Percentiles rank a stretch among this genome's conserved stretches.
These are phyloP conservation scores for Stenodema calcarata DNA, from an alignment of 2,888 invertebrate genomes.

Conservation along the genomic window DNA sequence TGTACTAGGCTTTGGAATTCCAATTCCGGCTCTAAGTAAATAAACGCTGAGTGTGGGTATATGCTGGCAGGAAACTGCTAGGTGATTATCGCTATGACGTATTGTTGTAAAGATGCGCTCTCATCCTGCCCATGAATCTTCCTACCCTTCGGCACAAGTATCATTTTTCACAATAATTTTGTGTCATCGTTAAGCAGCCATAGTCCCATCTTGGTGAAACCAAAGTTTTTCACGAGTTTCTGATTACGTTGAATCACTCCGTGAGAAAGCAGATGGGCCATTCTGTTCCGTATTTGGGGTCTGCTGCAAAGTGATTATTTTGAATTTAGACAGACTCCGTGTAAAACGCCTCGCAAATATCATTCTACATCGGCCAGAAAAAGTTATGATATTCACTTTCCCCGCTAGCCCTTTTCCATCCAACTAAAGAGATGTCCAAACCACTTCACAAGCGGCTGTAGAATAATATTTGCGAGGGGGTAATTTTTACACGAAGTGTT, in stretches of 20 bases:
- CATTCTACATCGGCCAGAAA: too few relatives aligned
- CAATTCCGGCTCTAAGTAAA: constrained; percentile 36
- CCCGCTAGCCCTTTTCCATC: too few relatives aligned
- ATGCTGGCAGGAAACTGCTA: constrained; percentile 2
- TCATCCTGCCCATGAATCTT: constrained; percentile 19
- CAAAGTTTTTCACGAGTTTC: not conserved
- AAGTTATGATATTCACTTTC: too few relatives aligned
- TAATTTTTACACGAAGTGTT: too few relatives aligned
- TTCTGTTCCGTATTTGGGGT: not conserved
- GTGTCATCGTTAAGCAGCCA: not conserved
- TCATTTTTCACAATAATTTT: constrained; percentile 34
- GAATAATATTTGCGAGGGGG: too few relatives aligned
- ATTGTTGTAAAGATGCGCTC: constrained; percentile 33
- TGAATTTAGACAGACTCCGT: too few relatives aligned
- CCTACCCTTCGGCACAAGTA: not conserved
- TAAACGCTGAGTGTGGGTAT: constrained; percentile 13
- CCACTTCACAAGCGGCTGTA: too few relatives aligned
- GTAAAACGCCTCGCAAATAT: too few relatives aligned
- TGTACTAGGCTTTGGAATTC: constrained; percentile 14
- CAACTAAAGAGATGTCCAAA: too few relatives aligned
- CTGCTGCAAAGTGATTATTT: too few relatives aligned
- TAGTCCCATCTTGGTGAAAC: not conserved
- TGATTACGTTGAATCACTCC: not conserved
- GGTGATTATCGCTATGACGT: constrained; percentile 40
- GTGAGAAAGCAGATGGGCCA: not conserved